phyloP scores from a whole-genome alignment of 2,797 vertebrate species.

The Coregonus ussuriensis region DNA sequence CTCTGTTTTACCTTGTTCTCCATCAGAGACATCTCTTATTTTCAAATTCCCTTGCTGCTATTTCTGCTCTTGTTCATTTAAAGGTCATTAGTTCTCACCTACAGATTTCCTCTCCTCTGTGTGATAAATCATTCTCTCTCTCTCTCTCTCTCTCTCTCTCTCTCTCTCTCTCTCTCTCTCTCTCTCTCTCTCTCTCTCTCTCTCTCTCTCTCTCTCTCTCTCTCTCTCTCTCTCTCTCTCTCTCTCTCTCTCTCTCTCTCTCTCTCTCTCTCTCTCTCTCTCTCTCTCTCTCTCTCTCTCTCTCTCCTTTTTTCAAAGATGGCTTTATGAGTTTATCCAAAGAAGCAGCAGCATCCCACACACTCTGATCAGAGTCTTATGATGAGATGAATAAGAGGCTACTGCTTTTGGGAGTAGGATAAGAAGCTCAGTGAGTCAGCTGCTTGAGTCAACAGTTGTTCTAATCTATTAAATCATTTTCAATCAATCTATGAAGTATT shows the following conservation, averaged over 20 bases:
- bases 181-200: no score
- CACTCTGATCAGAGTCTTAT: neutral
- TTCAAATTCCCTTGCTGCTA: slow-evolving; percentile 8
- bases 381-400: slow-evolving; percentile 4
- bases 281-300: slow-evolving; percentile 6
- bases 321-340: slow-evolving; percentile 10
- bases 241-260: no score
- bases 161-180: no score
- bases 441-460: neutral
- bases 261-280: no score
- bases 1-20: neutral
- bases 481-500: neutral
- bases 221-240: no score
- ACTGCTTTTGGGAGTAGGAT: neutral
- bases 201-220: neutral
- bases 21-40: neutral
- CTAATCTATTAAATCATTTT: neutral
- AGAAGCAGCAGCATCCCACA: neutral
- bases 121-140: slow-evolving; percentile 10
- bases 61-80: slow-evolving; percentile 24
- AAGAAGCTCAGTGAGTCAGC: neutral
- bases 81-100: slow-evolving; percentile 33
- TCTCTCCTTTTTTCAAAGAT: neutral
- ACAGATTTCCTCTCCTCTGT: neutral
- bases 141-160: neutral